phyloP scores from a whole-genome alignment of 2,888 invertebrate genomes.

The Vanessa cardui region DNA sequence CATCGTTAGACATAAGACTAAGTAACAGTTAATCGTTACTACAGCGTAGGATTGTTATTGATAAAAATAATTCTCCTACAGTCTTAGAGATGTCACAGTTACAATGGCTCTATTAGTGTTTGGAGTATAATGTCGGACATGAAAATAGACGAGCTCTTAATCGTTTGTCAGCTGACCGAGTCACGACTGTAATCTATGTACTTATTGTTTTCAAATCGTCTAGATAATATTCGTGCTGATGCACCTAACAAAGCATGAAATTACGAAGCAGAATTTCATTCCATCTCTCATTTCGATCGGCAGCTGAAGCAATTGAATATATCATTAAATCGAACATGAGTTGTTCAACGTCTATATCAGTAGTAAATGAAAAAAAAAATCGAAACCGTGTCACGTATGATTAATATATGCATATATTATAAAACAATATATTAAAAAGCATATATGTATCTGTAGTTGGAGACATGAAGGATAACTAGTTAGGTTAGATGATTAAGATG shows the following conservation, averaged over 20 bases:
- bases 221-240: slow-evolving; percentile 1
- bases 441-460: neutral
- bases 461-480: neutral
- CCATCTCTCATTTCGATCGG: neutral
- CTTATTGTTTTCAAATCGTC: slow-evolving; percentile 13
- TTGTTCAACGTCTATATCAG: too few relatives aligned
- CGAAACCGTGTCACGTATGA: too few relatives aligned
- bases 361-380: too few relatives aligned
- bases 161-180: slow-evolving; percentile 16
- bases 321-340: too few relatives aligned
- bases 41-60: neutral
- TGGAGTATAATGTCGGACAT: slow-evolving; percentile 8
- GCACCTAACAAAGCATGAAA: neutral
- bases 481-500: neutral
- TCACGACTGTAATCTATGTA: slow-evolving; percentile 21
- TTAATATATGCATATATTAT: too few relatives aligned
- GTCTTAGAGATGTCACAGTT: neutral
- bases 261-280: neutral
- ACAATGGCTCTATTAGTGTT: neutral
- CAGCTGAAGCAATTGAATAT: too few relatives aligned
- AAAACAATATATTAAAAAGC: too few relatives aligned
- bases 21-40: neutral
- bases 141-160: slow-evolving; percentile 21
- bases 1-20: neutral
- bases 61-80: neutral